phyloP scores from a whole-genome alignment of 2,113 vertebrate genomes.

The Tragelaphus strepsiceros region DNA sequence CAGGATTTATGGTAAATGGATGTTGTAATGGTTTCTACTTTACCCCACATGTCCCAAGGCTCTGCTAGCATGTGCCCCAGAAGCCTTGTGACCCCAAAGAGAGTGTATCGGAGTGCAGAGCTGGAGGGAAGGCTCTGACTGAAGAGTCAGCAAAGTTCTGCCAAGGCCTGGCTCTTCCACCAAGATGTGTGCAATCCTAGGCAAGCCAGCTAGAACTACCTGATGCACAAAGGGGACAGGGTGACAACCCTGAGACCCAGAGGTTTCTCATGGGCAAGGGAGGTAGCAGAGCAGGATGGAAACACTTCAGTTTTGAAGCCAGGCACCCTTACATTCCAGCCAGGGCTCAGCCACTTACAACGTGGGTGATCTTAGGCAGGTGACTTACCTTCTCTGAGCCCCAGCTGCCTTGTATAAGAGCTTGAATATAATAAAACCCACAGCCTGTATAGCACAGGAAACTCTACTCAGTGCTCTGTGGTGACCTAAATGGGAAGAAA shows the following conservation, averaged over 20 bases:
- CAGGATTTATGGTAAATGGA: slow-evolving; percentile 31
- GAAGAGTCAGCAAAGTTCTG: neutral
- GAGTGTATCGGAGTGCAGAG: neutral
- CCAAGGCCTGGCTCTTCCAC: neutral
- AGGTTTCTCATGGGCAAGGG: neutral
- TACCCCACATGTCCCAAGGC: neutral
- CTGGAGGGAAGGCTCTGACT: neutral
- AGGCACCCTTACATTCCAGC: neutral
- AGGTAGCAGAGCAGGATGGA: neutral
- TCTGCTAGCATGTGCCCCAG: neutral
- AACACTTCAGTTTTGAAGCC: neutral
- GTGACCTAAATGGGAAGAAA: neutral
- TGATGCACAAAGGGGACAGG: neutral
- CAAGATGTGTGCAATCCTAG: neutral
- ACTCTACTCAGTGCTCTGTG: neutral
- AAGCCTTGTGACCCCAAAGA: neutral
- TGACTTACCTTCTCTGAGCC: neutral
- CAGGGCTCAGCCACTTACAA: neutral
- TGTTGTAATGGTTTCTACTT: neutral
- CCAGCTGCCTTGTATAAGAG: neutral
- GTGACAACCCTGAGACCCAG: neutral
- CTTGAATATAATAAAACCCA: neutral
- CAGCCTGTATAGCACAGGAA: neutral
- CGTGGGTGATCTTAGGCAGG: accelerated
- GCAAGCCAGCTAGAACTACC: neutral